These are phyloP conservation scores for Yponomeuta sedellus DNA, from an alignment of 2,888 invertebrate genomes.

Conservation along the genomic window DNA sequence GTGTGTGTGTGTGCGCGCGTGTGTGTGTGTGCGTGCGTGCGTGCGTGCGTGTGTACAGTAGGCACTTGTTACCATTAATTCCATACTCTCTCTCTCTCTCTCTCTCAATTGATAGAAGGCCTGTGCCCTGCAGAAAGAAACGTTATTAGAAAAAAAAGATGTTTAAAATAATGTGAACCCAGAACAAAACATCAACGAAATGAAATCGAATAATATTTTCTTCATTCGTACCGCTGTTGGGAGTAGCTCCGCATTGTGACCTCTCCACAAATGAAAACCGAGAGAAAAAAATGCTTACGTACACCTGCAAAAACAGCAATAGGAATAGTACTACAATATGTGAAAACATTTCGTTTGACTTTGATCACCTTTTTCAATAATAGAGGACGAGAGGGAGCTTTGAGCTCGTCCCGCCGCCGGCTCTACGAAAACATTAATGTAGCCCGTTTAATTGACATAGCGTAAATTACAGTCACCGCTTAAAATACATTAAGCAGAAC, in stretches of 20 bases:
- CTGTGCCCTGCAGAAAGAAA: too few species aligned
- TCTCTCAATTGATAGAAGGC: too few species aligned
- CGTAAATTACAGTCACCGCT: constrained; percentile 36
- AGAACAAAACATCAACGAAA: too few species aligned
- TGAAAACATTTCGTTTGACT: constrained; percentile 61
- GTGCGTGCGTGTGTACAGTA: too few species aligned
- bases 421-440: constrained; percentile 44
- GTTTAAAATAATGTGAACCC: too few species aligned
- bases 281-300: constrained; percentile 26
- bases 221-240: too few species aligned
- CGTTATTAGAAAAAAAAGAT: too few species aligned
- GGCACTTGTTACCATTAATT: too few species aligned
- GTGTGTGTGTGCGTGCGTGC: too few species aligned
- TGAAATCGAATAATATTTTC: too few species aligned
- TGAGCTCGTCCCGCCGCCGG: constrained; percentile 48
- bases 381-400: constrained; percentile 51
- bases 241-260: background rate
- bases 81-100: too few species aligned
- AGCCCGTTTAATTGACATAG: constrained; percentile 61
- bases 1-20: too few species aligned
- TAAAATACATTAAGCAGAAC: constrained; percentile 22
- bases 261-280: constrained; percentile 35
- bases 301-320: constrained; percentile 50
- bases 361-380: constrained; percentile 73
- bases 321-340: constrained; percentile 54